phyloP scores from a whole-genome alignment of 2,888 invertebrate species.

The Anthophora plumipes region DNA sequence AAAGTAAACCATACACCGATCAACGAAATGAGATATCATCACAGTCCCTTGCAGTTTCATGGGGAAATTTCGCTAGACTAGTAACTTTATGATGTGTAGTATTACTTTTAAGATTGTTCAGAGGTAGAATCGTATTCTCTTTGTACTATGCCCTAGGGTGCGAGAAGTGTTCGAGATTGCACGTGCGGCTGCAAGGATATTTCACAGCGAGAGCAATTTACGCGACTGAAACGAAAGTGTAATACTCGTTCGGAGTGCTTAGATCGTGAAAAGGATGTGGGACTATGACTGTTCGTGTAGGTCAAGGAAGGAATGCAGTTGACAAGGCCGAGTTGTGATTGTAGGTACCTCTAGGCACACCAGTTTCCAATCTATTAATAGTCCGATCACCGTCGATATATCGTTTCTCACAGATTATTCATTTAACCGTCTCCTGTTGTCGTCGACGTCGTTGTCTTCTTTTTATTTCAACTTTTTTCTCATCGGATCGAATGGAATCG shows the following conservation, averaged over 20 bases:
- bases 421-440: constrained; percentile 10
- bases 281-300: constrained; percentile 79
- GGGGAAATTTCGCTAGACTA: background rate
- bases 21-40: background rate
- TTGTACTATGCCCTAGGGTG: constrained; percentile 20
- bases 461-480: background rate
- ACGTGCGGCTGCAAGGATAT: constrained; percentile 41
- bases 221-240: constrained; percentile 57
- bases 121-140: background rate
- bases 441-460: no score
- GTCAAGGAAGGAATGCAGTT: constrained; percentile 84
- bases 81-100: background rate
- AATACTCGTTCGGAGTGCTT: constrained; percentile 68
- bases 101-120: constrained; percentile 19
- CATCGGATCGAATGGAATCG: constrained; percentile 5
- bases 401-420: constrained; percentile 61
- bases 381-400: constrained; percentile 55
- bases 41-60: background rate
- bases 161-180: constrained; percentile 31
- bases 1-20: background rate
- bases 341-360: constrained; percentile 71
- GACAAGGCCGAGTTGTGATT: constrained; percentile 82
- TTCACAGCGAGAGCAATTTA: constrained; percentile 44
- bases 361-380: constrained; percentile 74
- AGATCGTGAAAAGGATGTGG: constrained; percentile 79